Evolutionary conservation across 2,797 vertebrate species (phyloP).

Genomic region (Premnoplex brunnescens): DNA sequence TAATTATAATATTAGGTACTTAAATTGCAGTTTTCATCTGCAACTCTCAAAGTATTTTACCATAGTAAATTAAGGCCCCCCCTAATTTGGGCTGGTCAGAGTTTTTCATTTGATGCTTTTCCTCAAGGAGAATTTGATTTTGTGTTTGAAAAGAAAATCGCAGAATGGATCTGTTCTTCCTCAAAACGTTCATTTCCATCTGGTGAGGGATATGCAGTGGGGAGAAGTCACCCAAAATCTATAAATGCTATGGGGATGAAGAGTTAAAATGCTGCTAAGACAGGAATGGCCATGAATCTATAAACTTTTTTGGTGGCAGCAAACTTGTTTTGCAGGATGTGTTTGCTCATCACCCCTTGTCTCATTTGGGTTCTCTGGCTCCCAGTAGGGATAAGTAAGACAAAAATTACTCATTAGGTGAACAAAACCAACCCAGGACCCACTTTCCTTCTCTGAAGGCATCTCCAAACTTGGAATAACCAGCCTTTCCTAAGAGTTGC

Average conservation of each 20-base stretch:
- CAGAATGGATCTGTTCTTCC: not conserved
- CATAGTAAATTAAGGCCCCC: slow-evolving; percentile 27
- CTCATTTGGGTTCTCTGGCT: not conserved
- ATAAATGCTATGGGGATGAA: not conserved
- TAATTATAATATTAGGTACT: slow-evolving; percentile 62
- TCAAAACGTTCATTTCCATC: not conserved
- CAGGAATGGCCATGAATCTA: not conserved
- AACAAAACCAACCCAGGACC: fast-evolving
- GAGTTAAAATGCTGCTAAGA: not conserved
- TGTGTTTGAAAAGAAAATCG: fast-evolving
- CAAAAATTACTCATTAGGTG: fast-evolving
- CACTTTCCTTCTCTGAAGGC: not conserved
- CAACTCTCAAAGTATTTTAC: slow-evolving; percentile 26
- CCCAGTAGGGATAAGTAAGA: not conserved
- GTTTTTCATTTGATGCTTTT: slow-evolving; percentile 12
- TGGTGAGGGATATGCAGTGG: fast-evolving
- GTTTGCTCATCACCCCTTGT: not conserved
- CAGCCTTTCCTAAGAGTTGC: not conserved
- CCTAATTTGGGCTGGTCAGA: slow-evolving; percentile 1
- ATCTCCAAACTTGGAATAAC: not conserved
- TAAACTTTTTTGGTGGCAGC: not conserved
- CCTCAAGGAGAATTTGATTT: not conserved
- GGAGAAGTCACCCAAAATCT: not conserved
- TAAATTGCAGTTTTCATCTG: slow-evolving; percentile 66
- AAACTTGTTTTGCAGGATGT: not conserved